These are phyloP conservation scores for Saccopteryx bilineata DNA, from an alignment of 2,113 vertebrate species.

Conservation along the genomic window DNA sequence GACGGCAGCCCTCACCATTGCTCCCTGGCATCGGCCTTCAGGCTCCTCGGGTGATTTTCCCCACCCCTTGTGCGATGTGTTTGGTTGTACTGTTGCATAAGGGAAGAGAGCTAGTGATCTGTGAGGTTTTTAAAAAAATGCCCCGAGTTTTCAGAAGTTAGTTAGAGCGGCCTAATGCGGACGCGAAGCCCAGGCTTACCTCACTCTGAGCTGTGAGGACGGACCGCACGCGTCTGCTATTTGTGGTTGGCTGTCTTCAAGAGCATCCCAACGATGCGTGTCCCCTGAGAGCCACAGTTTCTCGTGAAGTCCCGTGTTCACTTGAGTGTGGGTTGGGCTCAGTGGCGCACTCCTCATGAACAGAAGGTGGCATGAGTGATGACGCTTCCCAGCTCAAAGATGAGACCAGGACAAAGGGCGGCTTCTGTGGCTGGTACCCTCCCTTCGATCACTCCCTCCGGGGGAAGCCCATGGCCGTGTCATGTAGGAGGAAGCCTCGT, in stretches of 20 bases:
- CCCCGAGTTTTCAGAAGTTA: background rate
- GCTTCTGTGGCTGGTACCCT: too few species aligned
- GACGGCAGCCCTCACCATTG: too few species aligned
- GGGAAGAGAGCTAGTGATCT: background rate
- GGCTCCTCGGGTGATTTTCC: background rate
- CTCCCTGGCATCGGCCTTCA: background rate
- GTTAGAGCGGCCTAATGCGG: background rate
- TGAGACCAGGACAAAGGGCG: background rate
- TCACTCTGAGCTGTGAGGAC: background rate
- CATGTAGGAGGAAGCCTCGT: background rate
- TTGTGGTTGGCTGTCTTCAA: background rate
- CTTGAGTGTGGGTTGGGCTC: background rate
- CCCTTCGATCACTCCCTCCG: background rate
- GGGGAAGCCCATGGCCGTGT: background rate
- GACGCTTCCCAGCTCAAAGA: background rate
- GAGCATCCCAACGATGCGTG: fast-evolving
- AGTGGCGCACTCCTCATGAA: background rate
- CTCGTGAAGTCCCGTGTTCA: background rate
- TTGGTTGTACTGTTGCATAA: background rate
- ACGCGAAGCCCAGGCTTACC: background rate
- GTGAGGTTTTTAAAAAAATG: background rate
- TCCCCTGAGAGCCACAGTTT: too few species aligned
- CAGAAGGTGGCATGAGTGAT: background rate
- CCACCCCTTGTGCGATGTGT: background rate
- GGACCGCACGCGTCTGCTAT: background rate